Percentiles rank a stretch among this genome's conserved stretches.
Conservation (phyloP, 2,113 vertebrate species). For the Aplodontia rufa region DNA sequence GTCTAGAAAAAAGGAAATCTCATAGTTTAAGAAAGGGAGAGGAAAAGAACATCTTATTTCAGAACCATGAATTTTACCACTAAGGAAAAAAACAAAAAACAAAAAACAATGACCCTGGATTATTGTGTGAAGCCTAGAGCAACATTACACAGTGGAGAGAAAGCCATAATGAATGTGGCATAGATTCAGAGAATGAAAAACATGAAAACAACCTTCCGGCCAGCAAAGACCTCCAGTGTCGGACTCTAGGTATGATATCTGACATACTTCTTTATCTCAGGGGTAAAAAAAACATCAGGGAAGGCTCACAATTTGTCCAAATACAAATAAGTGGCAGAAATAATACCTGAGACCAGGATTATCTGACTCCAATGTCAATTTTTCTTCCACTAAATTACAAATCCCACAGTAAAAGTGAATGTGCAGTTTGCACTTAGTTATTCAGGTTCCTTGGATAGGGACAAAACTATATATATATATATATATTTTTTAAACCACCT, state of each 20-base stretch:
- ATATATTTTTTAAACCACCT: background rate
- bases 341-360: background rate
- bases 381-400: background rate
- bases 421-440: no score
- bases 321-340: background rate
- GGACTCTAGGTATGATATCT: background rate
- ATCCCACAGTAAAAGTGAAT: background rate
- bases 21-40: background rate
- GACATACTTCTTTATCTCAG: background rate
- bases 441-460: background rate
- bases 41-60: background rate
- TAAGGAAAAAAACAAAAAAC: background rate
- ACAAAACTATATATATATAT: no score
- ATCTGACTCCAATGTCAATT: background rate
- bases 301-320: background rate
- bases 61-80: background rate
- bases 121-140: background rate
- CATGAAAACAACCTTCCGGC: background rate
- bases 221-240: background rate
- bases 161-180: background rate
- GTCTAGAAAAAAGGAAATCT: conserved; percentile 7
- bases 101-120: background rate
- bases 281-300: no score
- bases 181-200: no score
- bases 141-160: background rate